Percentiles rank a stretch among this genome's conserved stretches.
Evolutionary conservation across 2,113 vertebrate species (phyloP).

Genomic region (Vidua macroura): DNA sequence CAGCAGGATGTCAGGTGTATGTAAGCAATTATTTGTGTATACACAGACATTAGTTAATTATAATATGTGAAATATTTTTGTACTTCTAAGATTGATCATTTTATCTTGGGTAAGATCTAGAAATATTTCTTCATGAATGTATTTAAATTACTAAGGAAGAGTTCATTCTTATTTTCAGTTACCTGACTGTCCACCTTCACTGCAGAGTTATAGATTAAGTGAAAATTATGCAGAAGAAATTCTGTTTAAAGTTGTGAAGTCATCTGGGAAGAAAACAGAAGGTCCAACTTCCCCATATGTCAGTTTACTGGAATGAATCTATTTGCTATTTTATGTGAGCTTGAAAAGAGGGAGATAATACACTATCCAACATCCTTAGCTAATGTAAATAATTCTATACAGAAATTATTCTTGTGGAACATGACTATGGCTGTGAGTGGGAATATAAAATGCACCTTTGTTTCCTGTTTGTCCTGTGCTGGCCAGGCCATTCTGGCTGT

Average conservation of each 20-base stretch:
- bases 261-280: background rate
- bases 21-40: background rate
- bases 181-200: background rate
- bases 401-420: background rate
- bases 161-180: background rate
- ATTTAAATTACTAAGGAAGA: background rate
- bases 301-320: background rate
- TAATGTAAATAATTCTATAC: background rate
- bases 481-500: constrained; percentile 93
- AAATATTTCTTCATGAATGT: background rate
- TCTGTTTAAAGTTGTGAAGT: background rate
- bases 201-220: background rate
- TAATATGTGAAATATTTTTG: background rate
- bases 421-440: background rate
- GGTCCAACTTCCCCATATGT: background rate
- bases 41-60: background rate
- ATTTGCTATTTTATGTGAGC: background rate
- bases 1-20: background rate
- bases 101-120: background rate
- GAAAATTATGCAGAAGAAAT: background rate
- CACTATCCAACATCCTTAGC: background rate
- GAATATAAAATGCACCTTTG: background rate
- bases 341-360: background rate
- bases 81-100: background rate
- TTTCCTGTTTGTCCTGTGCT: background rate